Base-by-base conservation (phyloP, 2,113 vertebrate genomes). In the Crocuta crocuta region DNA sequence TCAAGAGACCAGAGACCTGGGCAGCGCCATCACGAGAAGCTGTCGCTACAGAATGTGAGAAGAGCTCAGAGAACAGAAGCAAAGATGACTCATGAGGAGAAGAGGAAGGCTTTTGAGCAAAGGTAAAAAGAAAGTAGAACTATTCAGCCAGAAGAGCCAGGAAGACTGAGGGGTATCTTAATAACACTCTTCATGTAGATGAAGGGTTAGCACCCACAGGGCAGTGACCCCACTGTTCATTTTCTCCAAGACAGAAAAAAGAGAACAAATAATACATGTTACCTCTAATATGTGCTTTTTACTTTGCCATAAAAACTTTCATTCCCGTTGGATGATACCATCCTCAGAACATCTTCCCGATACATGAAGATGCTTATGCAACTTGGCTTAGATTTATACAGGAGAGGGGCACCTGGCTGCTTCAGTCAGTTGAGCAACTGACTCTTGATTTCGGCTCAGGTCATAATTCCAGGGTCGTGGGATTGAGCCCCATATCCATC, bases 11-110 rank as follows among this genome's bases (percentile, higher is more conserved):
- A 91, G 24, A 91, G 28, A 11, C 23, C 66, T 53, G 23, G 71
- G 15, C 0, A 0, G 4, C n/a, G 5, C n/a, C 21, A 78, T 39
- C 50, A 23, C 1, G 17, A 80, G 15, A 70, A 26, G 21, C 78
- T 63, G 4, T 35, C 10, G 4, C 53, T 73, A 12, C 86, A 87
- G n/a, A 58, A 83, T 7, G 17, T 61, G 63, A 55, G 85, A 81
- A 85, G n/a, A 12, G 55, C 87, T 94, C 92, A 80, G 89, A 71
- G 70, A 79, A 31, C 48, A 93, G 78, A 65, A 84, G 81, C 26
- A 17, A 33, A 66, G 24, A 65, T 76, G 65, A 63, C 92, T 73
- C 19, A 73, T 45, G 73, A 35, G 24, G 73, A 35, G 21, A 10
- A 76, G 55, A n/a, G 9, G 3, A 39, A 76, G 26, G 11, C 35